Base-by-base conservation (phyloP, 1,140 invertebrate genomes). In the Neodiprion virginianus region DNA sequence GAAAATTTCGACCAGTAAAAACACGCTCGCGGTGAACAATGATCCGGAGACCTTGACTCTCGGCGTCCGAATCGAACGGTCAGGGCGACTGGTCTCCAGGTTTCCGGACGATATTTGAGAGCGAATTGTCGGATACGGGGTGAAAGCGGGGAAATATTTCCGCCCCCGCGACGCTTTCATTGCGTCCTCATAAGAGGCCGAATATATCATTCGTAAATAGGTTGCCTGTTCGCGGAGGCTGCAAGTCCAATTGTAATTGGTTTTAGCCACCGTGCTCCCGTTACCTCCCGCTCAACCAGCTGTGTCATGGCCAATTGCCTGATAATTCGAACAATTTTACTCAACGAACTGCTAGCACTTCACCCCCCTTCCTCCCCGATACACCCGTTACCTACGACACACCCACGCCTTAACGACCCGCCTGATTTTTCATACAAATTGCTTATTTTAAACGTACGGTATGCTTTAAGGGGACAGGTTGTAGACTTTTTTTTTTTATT, bases 151-250 rank as follows among this genome's bases (percentile, higher is more conserved):
- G 53, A 61, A 61, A 61, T 40, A 40, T 61, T 61, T 9, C n/a
- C 53, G 11, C 53, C 53, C 53, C 53, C 4, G 21, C 17, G 48
- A 71, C 67, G 71, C 69, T 72, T 48, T 4, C 28, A 69, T 69
- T 23, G 72, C 66, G 72, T 66, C 73, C 66, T 50, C 69, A 47
- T 66, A 47, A 76, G 66, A 77, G 74, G 53, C 73, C 74, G 74
- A 79, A 78, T 81, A 76, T 79, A 79, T 80, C 78, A 79, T 81
- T 49, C 9, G 53, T 72, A 75, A 81, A 80, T 76, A 76, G 75
- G 73, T 78, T 61, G 53, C 53, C 53, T 14, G 53, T 61, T 61
- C 53, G 8, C 28, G 53, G 28, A 61, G 53, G 53, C n/a, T 79
- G 75, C 28, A 40, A 5, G 76, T 76, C 72, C 71, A 61, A 74